Base-by-base conservation (phyloP, 1,140 invertebrate species). In the Carposina sasakii region DNA sequence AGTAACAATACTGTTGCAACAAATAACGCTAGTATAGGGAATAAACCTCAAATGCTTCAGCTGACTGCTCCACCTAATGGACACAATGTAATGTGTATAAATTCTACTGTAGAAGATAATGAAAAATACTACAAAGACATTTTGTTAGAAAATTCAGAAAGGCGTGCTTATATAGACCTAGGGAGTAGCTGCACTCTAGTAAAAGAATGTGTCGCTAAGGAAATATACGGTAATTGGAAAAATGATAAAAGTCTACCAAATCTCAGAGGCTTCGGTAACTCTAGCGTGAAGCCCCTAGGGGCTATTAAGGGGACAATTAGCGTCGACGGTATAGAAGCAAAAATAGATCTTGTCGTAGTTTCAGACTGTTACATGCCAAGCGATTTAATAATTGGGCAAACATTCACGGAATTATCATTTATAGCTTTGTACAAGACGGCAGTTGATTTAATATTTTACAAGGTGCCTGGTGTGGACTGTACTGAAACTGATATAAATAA, bases 371-470 rank as follows among this genome's bases (percentile, higher is more conserved):
- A 13, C 20, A 6, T 47, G n/a, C n/a, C 4, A 2, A 4, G 10
- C 9, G 12, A 9, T 12, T 10, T 47, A 13, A 5, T 36, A 23
- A 34, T 47, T 4, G 44, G 44, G 12, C 44, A 47, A 15, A 16
- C 31, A 1, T 36, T 26, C 10, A 45, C 43, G 8, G 43, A 45
- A 22, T 2, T 13, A 13, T 30, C 43, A 20, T 17, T 33, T 22
- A 31, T 45, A n/a, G 34, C 9, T 12, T n/a, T 20, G 2, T 34
- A 12, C n/a, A 45, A 45, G 34, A 45, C 43, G 6, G 15, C 9
- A 3, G n/a, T 33, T 2, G 28, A 33, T 12, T 21, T 45, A 17
- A n/a, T 45, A 22, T 45, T 45, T 13, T 20, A 21, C 6, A 10
- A 34, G 2, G n/a, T 9, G 13, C 30, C 43, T 22, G 15, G 21